Evolutionary conservation across 1,140 invertebrate species (phyloP), one percentile per base, ranked within the genome.

Genomic region (Aplysia californica): DNA sequence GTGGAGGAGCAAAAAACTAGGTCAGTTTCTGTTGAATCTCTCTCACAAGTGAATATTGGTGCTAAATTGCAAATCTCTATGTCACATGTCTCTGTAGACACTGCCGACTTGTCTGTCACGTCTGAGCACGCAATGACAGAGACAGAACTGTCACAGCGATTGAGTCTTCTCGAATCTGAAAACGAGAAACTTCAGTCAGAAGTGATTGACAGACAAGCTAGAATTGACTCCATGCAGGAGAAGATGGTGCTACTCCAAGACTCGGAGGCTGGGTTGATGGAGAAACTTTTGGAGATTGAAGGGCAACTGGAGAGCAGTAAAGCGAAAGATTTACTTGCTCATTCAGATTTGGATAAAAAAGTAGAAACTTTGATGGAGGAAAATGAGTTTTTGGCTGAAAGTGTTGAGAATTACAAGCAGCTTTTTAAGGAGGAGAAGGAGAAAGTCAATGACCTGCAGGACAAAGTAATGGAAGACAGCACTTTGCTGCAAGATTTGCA

Each of bases 201-300:
- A 50, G 10, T 50, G 33, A 26, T 55, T 61, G 76, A 77, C 20
- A 73, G 78, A 58, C 29, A 56, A 20, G 59, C 59, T 20, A 36
- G 55, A 21, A 35, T 78, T 35, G 41, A 78, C 74, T 76, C 85
- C 29, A 50, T 84, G 26, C 79, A 81, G 33, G 82, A 85, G 26
- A 88, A 87, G 65, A 69, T 85, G 3, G 81, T 78, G 61, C 76
- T 80, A 50, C 69, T 88, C 50, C 85, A 87, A 77, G 70, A 82
- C 38, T 79, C 84, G n/a, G 87, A 88, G 59, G 85, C 84, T 55
- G 80, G 79, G 44, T 73, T 88, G 55, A 88, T 88, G 87, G 87
- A 88, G 36, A 79, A 81, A 59, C 80, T 87, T 18, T 82, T 87
- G 80, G 86, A 87, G 56, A 77, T 74, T 87, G 41, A 84, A 87